Percentiles rank a stretch among this genome's conserved stretches.
phyloP scores from a whole-genome alignment of 2,113 vertebrate species.

The Lanius collurio region DNA sequence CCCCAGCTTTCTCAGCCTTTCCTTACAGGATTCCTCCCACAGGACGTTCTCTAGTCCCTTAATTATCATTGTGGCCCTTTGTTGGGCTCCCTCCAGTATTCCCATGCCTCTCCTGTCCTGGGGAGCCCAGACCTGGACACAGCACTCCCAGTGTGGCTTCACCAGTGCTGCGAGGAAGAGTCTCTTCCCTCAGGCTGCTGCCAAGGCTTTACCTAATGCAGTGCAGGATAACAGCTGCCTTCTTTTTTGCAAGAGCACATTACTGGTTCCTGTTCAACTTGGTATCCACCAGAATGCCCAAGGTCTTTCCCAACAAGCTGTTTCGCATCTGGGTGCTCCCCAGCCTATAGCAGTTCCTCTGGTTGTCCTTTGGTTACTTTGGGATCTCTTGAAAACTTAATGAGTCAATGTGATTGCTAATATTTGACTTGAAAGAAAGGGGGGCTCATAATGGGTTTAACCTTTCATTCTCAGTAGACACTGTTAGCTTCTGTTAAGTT shows the following conservation, averaged over 20 bases:
- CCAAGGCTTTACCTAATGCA: not conserved
- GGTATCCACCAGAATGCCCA: not conserved
- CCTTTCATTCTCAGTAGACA: not conserved
- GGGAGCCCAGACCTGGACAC: not conserved
- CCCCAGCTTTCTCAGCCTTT: not conserved
- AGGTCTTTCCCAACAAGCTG: not conserved
- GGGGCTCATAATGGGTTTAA: not conserved
- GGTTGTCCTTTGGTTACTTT: not conserved
- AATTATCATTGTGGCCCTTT: accelerated
- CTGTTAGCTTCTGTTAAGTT: not conserved
- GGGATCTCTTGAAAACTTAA: not conserved
- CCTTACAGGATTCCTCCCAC: not conserved
- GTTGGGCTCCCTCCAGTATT: not conserved
- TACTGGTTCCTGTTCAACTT: not conserved
- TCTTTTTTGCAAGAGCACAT: not conserved
- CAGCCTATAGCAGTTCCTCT: not conserved
- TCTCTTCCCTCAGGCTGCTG: not conserved
- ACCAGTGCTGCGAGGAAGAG: not conserved
- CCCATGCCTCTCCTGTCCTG: not conserved
- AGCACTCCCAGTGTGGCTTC: not conserved
- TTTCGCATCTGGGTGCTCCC: not conserved
- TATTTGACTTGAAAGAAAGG: not conserved
- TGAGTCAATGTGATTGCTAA: not conserved
- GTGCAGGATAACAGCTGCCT: no score
- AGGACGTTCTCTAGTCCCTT: not conserved